Conservation (phyloP, 2,113 vertebrate species). For the Cettia cetti region DNA sequence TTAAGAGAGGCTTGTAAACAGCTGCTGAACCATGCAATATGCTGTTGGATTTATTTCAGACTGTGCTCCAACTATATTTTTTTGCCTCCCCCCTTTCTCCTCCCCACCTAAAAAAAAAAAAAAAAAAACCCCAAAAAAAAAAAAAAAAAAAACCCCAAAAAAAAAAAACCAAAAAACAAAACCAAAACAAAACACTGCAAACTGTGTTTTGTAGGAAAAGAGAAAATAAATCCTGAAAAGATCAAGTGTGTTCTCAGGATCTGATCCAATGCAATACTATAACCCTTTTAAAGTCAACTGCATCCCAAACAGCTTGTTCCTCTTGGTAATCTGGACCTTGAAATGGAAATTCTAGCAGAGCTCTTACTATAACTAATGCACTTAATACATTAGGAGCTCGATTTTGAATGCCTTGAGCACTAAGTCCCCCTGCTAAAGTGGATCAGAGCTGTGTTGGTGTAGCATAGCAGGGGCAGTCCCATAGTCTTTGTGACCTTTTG, state of each 20-base stretch:
- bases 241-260: background rate
- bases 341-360: conserved; percentile 52
- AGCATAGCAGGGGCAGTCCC: background rate
- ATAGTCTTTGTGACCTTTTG: conserved; percentile 43
- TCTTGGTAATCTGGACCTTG: conserved; percentile 1
- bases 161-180: no score
- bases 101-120: background rate
- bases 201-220: background rate
- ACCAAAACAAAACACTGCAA: background rate
- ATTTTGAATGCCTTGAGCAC: conserved; percentile 54
- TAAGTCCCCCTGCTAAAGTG: conserved; percentile 21
- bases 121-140: no score
- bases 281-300: background rate
- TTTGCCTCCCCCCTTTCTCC: accelerated
- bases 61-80: background rate
- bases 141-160: no score
- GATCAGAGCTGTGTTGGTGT: background rate
- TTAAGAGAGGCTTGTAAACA: background rate
- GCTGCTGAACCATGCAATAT: background rate
- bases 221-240: background rate
- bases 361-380: conserved; percentile 46
- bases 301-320: background rate
- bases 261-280: background rate
- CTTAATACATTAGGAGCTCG: conserved; percentile 48
- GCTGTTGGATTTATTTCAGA: background rate